Base-by-base conservation (phyloP, 2,888 invertebrate genomes). In the Agrotis clavis region DNA sequence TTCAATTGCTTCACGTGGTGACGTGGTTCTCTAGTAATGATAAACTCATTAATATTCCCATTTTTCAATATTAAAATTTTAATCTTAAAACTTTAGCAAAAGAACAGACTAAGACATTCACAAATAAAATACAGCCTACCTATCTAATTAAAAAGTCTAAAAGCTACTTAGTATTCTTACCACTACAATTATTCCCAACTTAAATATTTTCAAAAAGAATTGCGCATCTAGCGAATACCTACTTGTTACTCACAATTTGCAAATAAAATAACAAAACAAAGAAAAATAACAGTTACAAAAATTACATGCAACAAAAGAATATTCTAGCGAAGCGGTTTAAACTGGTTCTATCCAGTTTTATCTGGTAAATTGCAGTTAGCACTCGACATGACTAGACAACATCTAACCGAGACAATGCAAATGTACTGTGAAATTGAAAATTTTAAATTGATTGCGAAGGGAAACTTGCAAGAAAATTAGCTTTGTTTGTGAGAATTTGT, bases 371-470 rank as follows among this genome's bases (percentile, higher is more conserved):
- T 84, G 84, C 75, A 86, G 82, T 86, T 84, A 84, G 74, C 80
- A 72, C 84, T 74, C 64, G 71, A 48, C 73, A 62, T 86, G 84
- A 86, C 79, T 75, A 73, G 74, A 77, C 82, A 82, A 84, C 77
- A 84, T 84, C 80, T 82, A 85, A 74, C 72, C 65, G 67, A 83
- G 86, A 86, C 87, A 84, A 83, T 74, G 84, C 86, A 91, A 92
- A 92, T 92, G 91, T 87, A 83, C 87, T 87, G 91, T 89, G 89
- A 92, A 92, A 92, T 92, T 90, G 91, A 74, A 91, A 88, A 87
- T 88, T 86, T 84, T 79, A 77, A 85, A 86, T 77, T 84, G 84
- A 77, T 85, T 74, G 71, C 75, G 68, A 77, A 64, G 54, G 72
- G 71, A 66, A 74, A 75, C 70, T 76, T 25, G 35, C 56, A 59